A percentile compares a stretch with the other conserved stretches of the same genome.
Conservation (phyloP, 2,888 invertebrate genomes). For the Hartigia nigra region DNA sequence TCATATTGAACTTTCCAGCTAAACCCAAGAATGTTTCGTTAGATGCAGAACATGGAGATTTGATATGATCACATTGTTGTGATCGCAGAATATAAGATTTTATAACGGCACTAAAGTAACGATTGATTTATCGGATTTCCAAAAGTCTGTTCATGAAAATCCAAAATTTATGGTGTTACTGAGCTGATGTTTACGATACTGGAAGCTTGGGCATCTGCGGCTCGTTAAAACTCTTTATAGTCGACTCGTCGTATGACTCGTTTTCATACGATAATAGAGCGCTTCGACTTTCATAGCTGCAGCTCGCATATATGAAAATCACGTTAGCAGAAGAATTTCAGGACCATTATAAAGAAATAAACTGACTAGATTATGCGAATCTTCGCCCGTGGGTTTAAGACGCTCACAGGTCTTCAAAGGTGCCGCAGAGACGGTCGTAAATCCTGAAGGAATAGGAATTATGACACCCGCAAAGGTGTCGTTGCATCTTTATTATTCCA, state of each 20-base stretch:
- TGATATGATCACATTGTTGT: too few species aligned
- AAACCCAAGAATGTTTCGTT: background rate
- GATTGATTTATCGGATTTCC: background rate
- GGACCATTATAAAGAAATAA: background rate
- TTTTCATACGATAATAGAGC: background rate
- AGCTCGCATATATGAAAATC: background rate
- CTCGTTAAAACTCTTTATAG: background rate
- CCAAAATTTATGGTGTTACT: background rate
- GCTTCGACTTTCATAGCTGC: background rate
- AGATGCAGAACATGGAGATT: background rate
- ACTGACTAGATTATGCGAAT: background rate
- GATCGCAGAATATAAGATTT: background rate
- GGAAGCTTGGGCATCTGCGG: background rate
- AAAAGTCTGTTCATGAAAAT: background rate
- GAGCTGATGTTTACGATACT: background rate
- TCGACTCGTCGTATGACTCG: background rate
- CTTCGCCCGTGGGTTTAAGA: background rate
- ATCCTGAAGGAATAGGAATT: constrained; percentile 8
- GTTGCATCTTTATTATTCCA: background rate
- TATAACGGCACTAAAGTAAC: background rate
- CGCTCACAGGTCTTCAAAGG: background rate
- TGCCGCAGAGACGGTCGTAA: background rate
- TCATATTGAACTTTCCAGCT: background rate
- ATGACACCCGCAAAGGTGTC: background rate
- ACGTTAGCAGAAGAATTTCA: background rate